Base-by-base conservation (phyloP, 2,888 invertebrate genomes). In the Ophioninae sp. region DNA sequence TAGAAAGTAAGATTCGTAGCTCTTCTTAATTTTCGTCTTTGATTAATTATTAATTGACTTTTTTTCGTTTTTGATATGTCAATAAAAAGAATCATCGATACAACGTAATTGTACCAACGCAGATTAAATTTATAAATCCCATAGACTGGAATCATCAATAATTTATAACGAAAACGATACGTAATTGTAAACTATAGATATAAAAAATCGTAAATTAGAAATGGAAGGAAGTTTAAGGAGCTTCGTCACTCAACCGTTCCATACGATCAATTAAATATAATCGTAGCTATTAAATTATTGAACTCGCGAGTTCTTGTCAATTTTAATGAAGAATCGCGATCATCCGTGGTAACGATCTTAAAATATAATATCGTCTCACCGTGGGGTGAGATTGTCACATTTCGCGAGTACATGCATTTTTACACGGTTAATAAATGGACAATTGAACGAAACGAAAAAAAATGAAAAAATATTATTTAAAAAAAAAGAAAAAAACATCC, bases 201-300 rank as follows among this genome's bases (percentile, higher is more conserved):
- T 30, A 81, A 59, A 56, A 20, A 20, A 30, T 8, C 67, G 74
- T 70, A 78, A 10, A 70, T 59, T 81, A 68, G 50, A 79, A 75
- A 39, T 79, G 69, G 21, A 62, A 41, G 65, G 50, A 50, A 77
- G 69, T 81, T 69, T 70, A 81, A 73, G 69, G 56, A 80, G 83
- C 84, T 88, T 83, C 83, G 87, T 84, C 86, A 88, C 88, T 87
- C 88, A 88, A 87, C 88, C 90, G 90, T 89, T 90, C 88, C 89
- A 90, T 90, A 88, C 84, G 89, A 89, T 89, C 89, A 89, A 89
- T 89, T 90, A 88, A 88, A 85, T 86, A 86, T 87, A 89, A 89
- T 87, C 87, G 86, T 89, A 85, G 79, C 44, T 70, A 65, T 21
- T 65, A 41, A 79, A 83, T 64, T 37, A 62, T 79, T 65, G 81